A percentile compares a stretch with the other conserved stretches of the same genome.
phyloP scores from a whole-genome alignment of 2,113 vertebrate species.

The Mobula hypostoma region DNA sequence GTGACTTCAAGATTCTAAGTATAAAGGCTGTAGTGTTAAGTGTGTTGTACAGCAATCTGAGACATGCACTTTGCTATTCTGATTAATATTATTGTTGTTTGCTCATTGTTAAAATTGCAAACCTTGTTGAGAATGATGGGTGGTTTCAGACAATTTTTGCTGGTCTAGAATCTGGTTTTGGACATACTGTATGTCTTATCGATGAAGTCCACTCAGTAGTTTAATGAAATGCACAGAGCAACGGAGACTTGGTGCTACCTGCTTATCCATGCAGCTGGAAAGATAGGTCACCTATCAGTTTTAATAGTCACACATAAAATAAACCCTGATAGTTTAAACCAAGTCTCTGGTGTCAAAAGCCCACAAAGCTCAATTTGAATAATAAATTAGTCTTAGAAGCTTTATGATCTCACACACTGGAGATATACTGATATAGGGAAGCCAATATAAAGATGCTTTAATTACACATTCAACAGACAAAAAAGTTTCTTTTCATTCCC shows the following conservation, averaged over 20 bases:
- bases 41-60: not conserved
- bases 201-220: not conserved
- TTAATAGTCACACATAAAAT: not conserved
- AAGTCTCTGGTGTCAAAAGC: not conserved
- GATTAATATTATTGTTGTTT: not conserved
- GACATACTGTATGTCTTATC: not conserved
- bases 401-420: not conserved
- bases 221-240: not conserved
- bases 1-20: not conserved
- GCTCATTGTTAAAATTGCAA: not conserved
- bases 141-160: not conserved
- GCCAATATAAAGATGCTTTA: not conserved
- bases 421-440: not conserved
- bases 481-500: conserved; percentile 8
- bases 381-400: not conserved
- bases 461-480: not conserved
- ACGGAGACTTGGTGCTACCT: not conserved
- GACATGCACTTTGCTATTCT: not conserved
- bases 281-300: not conserved
- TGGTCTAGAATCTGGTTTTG: not conserved
- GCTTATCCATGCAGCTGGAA: not conserved
- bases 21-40: not conserved
- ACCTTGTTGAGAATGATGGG: not conserved
- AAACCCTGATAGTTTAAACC: not conserved
- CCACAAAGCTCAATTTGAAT: not conserved